Evolutionary conservation across 1,140 invertebrate species (phyloP).

Genomic region (Cardiocondyla obscurior): DNA sequence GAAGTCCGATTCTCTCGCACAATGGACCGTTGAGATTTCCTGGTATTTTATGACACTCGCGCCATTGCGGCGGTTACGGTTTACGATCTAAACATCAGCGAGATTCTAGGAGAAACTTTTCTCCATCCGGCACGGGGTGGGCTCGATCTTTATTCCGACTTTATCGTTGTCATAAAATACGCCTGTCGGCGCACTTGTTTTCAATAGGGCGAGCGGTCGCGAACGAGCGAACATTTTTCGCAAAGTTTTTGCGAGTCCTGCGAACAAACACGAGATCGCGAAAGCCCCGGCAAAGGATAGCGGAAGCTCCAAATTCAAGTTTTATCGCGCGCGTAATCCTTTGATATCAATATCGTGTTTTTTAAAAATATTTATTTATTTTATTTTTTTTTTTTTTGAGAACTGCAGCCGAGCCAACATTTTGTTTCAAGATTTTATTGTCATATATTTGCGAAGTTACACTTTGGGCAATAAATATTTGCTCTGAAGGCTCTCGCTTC

Average conservation of each 20-base stretch:
- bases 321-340: conserved; percentile 2
- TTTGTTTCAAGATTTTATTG: background rate
- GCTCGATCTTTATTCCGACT: conserved; percentile 53
- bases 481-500: background rate
- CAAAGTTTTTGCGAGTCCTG: background rate
- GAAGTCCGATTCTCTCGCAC: background rate
- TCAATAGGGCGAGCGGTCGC: background rate
- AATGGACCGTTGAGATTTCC: conserved; percentile 1
- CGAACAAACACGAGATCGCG: background rate
- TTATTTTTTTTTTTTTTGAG: too few species aligned
- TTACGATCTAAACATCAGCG: conserved; percentile 55
- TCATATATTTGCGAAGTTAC: background rate
- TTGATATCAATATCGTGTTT: background rate
- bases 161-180: conserved; percentile 57
- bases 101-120: conserved; percentile 40
- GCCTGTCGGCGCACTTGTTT: conserved; percentile 13
- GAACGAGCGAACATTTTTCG: background rate
- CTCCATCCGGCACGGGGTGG: background rate
- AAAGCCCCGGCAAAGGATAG: background rate
- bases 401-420: background rate
- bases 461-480: background rate
- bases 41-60: conserved; percentile 49
- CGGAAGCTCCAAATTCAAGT: background rate
- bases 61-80: conserved; percentile 35
- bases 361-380: too few species aligned